Base-by-base conservation (phyloP, 2,113 vertebrate genomes). In the Tapirus terrestris region DNA sequence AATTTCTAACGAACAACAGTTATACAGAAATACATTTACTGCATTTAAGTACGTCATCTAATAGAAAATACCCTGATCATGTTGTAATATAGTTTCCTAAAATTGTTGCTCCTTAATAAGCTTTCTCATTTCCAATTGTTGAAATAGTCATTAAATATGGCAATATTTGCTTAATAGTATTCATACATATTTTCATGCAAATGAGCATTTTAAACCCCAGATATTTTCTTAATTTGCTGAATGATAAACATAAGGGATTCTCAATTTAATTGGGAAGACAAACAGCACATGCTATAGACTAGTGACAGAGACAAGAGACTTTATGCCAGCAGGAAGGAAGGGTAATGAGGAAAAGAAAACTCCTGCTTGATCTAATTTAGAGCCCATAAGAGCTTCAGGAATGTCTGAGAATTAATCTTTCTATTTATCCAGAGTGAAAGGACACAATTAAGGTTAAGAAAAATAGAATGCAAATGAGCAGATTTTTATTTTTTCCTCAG, bases 381-480 rank as follows among this genome's bases (percentile, higher is more conserved):
- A 98, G 68, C 94, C 86, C 97, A 98, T 89, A 91, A 97, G 88
- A 97, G 87, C 85, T 98, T 96, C 89, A 96, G 93, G 79, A 97
- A 95, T 98, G 94, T 96, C 95, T 83, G 67, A 96, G 94, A 98
- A 98, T 98, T 98, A 98, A 98, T 98, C 92, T 98, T 98, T 98
- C 96, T 97, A 96, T 98, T 98, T 98, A 97, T 97, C 87, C 94
- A 98, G 85, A 98, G 95, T 81, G 96, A 99, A 98, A 97, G 95
- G 96, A 98, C 68, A 97, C 97, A 98, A 98, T 98, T 98, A 98
- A 98, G 76, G 51, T 92, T 96, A 97, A 97, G 68, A 31, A 1
- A 97, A 98, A 97, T 96, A 96, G 95, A 96, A 97, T 96, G 91
- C 92, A 98, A 98, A 98, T 97, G 88, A 95, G 45, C 76, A 96